Conservation (phyloP, 2,797 vertebrate genomes). For the Protosalanx chinensis region DNA sequence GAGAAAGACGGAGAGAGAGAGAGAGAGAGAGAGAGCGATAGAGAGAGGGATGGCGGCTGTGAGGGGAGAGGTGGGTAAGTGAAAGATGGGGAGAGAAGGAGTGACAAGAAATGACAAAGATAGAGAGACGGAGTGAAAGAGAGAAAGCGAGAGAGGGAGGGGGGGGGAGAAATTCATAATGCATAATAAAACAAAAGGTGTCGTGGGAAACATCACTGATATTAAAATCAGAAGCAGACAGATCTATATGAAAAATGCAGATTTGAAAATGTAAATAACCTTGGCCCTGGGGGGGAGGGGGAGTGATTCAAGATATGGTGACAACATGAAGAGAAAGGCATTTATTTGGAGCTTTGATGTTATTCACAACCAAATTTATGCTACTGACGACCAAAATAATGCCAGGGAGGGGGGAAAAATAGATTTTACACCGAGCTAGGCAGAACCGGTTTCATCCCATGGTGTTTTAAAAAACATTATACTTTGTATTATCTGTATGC, state of each 20-base stretch:
- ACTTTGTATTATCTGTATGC: slow-evolving; percentile 70
- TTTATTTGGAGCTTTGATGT: slow-evolving; percentile 74
- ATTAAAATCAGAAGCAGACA: slow-evolving; percentile 86
- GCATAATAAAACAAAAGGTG: slow-evolving; percentile 87
- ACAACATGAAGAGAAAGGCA: slow-evolving; percentile 77
- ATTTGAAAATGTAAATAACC: slow-evolving; percentile 85
- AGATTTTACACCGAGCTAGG: slow-evolving; percentile 70
- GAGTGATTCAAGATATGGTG: slow-evolving; percentile 80
- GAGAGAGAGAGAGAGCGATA: slow-evolving; percentile 39
- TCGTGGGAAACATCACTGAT: slow-evolving; percentile 85
- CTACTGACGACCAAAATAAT: slow-evolving; percentile 74
- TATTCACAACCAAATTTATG: slow-evolving; percentile 75
- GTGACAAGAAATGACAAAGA: background rate
- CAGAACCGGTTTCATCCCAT: slow-evolving; percentile 65
- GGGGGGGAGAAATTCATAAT: slow-evolving; percentile 83
- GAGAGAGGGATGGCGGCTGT: background rate
- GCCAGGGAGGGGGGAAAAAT: slow-evolving; percentile 57
- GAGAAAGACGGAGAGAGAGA: slow-evolving; percentile 38
- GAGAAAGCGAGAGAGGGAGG: slow-evolving; percentile 26
- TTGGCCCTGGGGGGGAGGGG: slow-evolving; percentile 71
- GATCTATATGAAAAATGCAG: slow-evolving; percentile 87
- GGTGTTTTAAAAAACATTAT: slow-evolving; percentile 71
- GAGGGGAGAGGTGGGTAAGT: background rate
- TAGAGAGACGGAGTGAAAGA: background rate
- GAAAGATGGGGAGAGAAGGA: background rate